Conservation (phyloP, 2,888 invertebrate genomes). For the Tanytarsus gracilentus region DNA sequence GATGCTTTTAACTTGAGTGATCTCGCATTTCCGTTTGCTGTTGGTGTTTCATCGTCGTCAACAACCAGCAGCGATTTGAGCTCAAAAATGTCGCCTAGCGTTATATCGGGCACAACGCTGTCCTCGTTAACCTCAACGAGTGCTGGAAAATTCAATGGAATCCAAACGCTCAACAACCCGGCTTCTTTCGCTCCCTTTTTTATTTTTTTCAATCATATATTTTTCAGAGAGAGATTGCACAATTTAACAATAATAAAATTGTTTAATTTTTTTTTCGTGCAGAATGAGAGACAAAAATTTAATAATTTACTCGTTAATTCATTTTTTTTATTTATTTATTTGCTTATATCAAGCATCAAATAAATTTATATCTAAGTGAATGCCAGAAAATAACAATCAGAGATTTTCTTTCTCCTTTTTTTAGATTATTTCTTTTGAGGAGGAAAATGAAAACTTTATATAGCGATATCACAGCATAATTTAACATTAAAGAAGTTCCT, state of each 20-base stretch:
- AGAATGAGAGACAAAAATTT: too few relatives aligned
- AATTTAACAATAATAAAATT: constrained; percentile 8
- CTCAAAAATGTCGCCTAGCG: constrained; percentile 56
- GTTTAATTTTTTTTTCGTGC: constrained; percentile 24
- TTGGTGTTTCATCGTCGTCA: constrained; percentile 18
- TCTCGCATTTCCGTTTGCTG: constrained; percentile 13
- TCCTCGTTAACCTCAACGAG: constrained; percentile 37
- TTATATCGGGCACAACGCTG: constrained; percentile 52
- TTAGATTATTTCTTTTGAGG: too few relatives aligned
- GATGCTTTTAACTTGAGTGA: constrained; percentile 22
- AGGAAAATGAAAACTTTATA: too few relatives aligned
- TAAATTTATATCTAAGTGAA: background rate
- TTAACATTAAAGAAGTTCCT: too few relatives aligned
- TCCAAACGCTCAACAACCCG: constrained; percentile 71
- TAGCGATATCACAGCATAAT: too few relatives aligned
- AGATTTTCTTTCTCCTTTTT: too few relatives aligned
- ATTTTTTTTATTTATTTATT: too few relatives aligned
- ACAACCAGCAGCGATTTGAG: constrained; percentile 39
- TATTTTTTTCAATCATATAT: constrained; percentile 15
- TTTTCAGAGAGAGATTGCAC: constrained; percentile 21
- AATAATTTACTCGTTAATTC: too few relatives aligned
- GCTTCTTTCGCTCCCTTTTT: constrained; percentile 64
- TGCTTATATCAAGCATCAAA: background rate
- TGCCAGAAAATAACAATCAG: too few relatives aligned
- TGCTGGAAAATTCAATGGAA: constrained; percentile 50